Conservation (phyloP, 2,888 invertebrate genomes). For the Uloborus plumipes region DNA sequence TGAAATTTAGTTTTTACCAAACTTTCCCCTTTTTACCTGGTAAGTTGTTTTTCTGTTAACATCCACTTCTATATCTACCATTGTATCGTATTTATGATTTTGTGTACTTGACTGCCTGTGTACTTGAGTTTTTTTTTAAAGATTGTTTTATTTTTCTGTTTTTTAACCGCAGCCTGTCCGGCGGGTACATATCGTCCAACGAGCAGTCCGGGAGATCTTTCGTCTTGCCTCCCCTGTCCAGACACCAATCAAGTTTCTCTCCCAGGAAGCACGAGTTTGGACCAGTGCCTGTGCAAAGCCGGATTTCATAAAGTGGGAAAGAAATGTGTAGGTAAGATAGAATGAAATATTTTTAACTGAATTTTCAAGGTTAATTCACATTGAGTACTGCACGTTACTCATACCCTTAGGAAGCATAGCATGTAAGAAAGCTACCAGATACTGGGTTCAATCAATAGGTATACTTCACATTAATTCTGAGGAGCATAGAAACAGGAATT, state of each 20-base stretch:
- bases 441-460: not conserved
- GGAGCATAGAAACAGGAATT: too few species aligned
- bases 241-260: conserved; percentile 77
- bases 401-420: too few species aligned
- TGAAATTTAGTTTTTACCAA: too few species aligned
- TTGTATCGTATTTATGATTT: too few species aligned
- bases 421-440: not conserved
- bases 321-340: conserved; percentile 75
- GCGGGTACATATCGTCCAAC: conserved; percentile 76
- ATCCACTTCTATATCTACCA: too few species aligned
- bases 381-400: too few species aligned
- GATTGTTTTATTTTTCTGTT: not conserved
- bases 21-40: too few species aligned
- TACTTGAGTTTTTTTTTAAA: too few species aligned
- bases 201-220: conserved; percentile 75
- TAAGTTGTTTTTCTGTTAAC: too few species aligned
- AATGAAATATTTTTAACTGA: not conserved
- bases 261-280: conserved; percentile 74
- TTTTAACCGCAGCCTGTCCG: conserved; percentile 75
- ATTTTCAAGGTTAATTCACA: too few species aligned
- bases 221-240: conserved; percentile 75
- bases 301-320: conserved; percentile 75
- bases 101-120: too few species aligned
- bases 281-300: conserved; percentile 77
- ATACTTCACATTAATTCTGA: not conserved